Conservation (phyloP, 2,888 invertebrate genomes). For the Hymenopus coronatus region DNA sequence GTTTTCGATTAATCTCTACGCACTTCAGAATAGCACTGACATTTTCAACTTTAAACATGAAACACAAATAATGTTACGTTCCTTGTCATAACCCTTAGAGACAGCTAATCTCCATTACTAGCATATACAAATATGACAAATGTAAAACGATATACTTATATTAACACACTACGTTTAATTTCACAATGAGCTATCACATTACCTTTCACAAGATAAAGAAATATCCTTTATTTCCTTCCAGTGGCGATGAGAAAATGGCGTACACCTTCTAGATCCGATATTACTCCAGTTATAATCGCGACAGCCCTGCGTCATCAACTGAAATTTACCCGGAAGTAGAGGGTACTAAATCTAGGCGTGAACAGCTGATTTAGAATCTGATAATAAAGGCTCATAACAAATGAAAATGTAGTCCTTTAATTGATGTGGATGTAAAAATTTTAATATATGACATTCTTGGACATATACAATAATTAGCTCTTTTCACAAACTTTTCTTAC, state of each 20-base stretch:
- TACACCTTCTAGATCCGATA: not conserved
- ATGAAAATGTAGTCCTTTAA: too few relatives aligned
- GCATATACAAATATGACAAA: not conserved
- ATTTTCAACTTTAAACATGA: not conserved
- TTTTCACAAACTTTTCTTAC: too few relatives aligned
- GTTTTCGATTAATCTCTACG: not conserved
- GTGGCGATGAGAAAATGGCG: conserved; percentile 22
- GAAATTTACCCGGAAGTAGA: conserved; percentile 23
- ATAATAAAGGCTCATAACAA: not conserved
- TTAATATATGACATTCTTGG: too few relatives aligned
- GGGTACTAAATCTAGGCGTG: not conserved
- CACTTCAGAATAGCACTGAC: not conserved
- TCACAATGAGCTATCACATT: not conserved
- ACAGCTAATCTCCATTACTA: not conserved
- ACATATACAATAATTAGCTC: too few relatives aligned
- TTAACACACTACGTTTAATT: not conserved
- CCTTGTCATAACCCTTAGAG: not conserved
- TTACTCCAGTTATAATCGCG: conserved; percentile 5
- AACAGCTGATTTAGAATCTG: not conserved
- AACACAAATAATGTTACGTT: not conserved
- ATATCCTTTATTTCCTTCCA: not conserved
- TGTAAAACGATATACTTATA: not conserved
- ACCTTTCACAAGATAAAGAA: not conserved
- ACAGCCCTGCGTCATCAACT: conserved; percentile 21
- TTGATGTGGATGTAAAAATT: too few relatives aligned